phyloP scores from a whole-genome alignment of 2,113 vertebrate species.

The Tetrax tetrax region DNA sequence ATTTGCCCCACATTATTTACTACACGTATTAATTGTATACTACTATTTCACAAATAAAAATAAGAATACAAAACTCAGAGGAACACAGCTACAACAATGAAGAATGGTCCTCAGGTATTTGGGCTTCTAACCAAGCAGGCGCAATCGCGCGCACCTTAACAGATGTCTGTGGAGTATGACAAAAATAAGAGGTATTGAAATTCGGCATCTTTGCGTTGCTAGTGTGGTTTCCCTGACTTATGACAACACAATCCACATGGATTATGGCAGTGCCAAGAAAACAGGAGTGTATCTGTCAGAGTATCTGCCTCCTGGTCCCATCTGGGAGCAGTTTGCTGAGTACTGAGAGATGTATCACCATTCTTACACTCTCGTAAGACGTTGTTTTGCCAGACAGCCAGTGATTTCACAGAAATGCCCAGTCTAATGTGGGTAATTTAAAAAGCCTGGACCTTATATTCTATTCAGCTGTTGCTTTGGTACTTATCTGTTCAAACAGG shows the following conservation, averaged over 20 bases:
- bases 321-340: not conserved
- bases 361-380: not conserved
- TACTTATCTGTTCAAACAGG: slow-evolving; percentile 59
- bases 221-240: not conserved
- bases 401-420: not conserved
- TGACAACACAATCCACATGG: not conserved
- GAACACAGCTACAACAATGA: not conserved
- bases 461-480: not conserved
- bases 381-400: not conserved
- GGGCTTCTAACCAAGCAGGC: not conserved
- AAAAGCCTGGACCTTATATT: not conserved
- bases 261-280: not conserved
- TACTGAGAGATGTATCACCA: not conserved
- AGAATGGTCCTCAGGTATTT: not conserved
- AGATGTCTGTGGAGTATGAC: not conserved
- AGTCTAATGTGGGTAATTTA: not conserved
- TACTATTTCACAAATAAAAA: not conserved
- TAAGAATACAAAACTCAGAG: not conserved
- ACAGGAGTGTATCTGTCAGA: not conserved
- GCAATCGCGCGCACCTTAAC: not conserved
- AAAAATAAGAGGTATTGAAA: not conserved
- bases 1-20: not conserved
- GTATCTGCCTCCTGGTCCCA: not conserved
- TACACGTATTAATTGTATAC: not conserved
- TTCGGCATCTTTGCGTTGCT: not conserved